These are phyloP conservation scores for Microcebus lehilahytsara DNA, from an alignment of 2,113 vertebrate genomes.

Conservation along the genomic window DNA sequence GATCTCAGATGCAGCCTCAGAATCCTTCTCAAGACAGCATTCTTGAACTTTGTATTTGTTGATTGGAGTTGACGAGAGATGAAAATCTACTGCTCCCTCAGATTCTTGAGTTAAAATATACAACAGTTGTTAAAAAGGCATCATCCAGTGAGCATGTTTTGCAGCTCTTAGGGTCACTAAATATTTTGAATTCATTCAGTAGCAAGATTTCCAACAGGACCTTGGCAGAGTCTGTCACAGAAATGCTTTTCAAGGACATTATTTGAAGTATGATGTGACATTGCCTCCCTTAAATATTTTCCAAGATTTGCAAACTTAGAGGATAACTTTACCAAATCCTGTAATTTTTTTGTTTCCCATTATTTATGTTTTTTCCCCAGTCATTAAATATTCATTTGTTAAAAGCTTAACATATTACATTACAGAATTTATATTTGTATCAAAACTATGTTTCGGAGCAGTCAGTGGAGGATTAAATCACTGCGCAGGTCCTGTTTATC, in stretches of 20 bases:
- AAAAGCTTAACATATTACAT: constrained; percentile 80
- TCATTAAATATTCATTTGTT: constrained; percentile 84
- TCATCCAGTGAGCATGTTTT: background rate
- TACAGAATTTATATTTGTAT: constrained; percentile 82
- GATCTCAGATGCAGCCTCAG: background rate
- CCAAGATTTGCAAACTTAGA: constrained; percentile 53
- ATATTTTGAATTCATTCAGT: background rate
- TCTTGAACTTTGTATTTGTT: background rate
- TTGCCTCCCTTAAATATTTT: constrained; percentile 26
- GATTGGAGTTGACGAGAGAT: background rate
- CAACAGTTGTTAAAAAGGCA: background rate
- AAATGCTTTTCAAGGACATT: background rate
- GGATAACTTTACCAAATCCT: constrained; percentile 55
- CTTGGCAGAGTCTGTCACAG: background rate
- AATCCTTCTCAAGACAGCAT: background rate
- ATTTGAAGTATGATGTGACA: constrained; percentile 25
- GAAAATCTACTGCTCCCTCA: background rate
- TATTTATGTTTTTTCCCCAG: constrained; percentile 77
- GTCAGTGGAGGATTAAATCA: constrained; percentile 83
- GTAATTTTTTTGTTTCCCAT: constrained; percentile 78
- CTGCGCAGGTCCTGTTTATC: constrained; percentile 80
- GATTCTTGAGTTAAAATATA: background rate
- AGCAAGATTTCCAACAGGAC: background rate
- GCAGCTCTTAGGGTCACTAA: background rate
- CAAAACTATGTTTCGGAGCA: constrained; percentile 80